Percentiles rank a stretch among this genome's conserved stretches.
Evolutionary conservation across 2,113 vertebrate genomes (phyloP).

Genomic region (Willisornis vidua): DNA sequence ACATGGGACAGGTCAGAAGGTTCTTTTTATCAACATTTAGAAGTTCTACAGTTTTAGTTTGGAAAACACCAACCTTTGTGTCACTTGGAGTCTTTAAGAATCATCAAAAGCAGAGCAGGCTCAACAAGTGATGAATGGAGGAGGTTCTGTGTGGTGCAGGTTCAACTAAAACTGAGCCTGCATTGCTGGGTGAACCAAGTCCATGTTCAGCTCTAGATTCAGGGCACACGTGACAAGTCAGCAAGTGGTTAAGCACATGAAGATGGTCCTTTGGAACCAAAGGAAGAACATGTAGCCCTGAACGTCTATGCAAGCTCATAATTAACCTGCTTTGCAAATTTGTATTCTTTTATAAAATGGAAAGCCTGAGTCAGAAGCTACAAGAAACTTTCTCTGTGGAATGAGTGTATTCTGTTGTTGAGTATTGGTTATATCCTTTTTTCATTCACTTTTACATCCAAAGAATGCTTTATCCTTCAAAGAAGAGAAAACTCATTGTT

Average conservation of each 20-base stretch:
- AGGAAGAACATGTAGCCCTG: background rate
- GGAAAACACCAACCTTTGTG: background rate
- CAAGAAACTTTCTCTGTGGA: background rate
- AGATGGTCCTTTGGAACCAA: background rate
- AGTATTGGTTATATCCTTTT: background rate
- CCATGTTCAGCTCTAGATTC: background rate
- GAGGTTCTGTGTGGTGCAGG: background rate
- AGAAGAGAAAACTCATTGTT: background rate
- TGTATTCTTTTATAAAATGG: background rate
- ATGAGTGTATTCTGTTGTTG: background rate
- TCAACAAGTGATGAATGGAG: background rate
- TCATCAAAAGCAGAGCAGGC: background rate
- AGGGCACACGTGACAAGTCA: background rate
- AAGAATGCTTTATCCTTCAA: background rate
- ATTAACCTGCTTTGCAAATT: background rate
- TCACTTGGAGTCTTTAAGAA: background rate
- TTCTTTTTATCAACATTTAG: background rate
- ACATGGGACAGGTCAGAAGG: background rate
- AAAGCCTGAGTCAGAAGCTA: background rate
- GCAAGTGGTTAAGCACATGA: background rate
- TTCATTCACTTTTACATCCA: background rate
- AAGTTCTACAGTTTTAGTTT: background rate
- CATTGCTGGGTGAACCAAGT: background rate
- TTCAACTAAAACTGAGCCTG: background rate
- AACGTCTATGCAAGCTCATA: background rate